Evolutionary conservation across 2,888 invertebrate species (phyloP).

Genomic region (Ormyrus labotus): DNA sequence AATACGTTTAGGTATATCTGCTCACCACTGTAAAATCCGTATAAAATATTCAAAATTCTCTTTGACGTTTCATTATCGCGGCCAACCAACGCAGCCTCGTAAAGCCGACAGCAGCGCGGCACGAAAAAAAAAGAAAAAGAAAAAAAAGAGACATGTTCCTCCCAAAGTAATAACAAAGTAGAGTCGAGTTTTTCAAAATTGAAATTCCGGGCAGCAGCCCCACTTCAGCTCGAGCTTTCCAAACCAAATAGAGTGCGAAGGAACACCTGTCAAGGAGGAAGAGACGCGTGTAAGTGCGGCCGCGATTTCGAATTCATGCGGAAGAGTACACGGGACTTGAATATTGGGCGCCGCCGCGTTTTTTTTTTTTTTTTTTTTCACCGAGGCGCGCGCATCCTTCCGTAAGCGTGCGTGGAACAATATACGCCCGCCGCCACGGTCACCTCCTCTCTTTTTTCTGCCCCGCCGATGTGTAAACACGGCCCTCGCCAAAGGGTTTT

Average conservation of each 20-base stretch:
- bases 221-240: neutral
- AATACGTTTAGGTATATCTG: too few species aligned
- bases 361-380: slow-evolving; percentile 4
- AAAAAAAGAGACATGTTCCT: too few species aligned
- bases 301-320: slow-evolving; percentile 50
- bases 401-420: neutral
- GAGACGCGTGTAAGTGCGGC: slow-evolving; percentile 6
- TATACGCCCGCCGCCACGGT: neutral
- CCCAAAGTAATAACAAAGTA: too few species aligned
- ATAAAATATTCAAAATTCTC: too few species aligned
- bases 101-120: too few species aligned
- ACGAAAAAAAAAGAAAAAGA: too few species aligned
- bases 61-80: too few species aligned
- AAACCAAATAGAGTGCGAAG: slow-evolving; percentile 36
- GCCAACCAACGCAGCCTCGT: too few species aligned
- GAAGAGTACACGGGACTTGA: slow-evolving; percentile 37
- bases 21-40: too few species aligned
- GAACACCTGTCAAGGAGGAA: slow-evolving; percentile 39
- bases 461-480: slow-evolving; percentile 22
- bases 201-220: neutral
- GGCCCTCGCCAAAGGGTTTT: slow-evolving; percentile 15
- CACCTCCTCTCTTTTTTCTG: slow-evolving; percentile 20
- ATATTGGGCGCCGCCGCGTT: slow-evolving; percentile 63
- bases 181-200: slow-evolving; percentile 17
- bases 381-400: slow-evolving; percentile 1